phyloP scores from a whole-genome alignment of 2,888 invertebrate species.

The Diarsia dahlii region DNA sequence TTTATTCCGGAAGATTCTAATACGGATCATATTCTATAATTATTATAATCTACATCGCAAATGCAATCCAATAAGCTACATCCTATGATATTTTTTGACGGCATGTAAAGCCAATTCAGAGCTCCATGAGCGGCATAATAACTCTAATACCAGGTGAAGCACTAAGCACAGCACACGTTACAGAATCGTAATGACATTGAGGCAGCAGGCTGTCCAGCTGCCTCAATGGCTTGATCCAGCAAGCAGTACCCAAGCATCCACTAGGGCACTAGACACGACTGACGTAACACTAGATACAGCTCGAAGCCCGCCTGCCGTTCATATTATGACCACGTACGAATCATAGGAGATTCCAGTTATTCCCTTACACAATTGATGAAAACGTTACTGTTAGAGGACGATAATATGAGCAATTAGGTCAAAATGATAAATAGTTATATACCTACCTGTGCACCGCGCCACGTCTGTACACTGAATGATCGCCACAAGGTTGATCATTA shows the following conservation, averaged over 20 bases:
- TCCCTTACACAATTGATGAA: neutral
- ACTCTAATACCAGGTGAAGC: no score
- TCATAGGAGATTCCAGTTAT: neutral
- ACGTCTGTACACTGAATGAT: slow-evolving; percentile 9
- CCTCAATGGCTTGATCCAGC: neutral
- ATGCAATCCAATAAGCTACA: neutral
- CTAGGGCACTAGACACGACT: neutral
- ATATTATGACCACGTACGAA: neutral
- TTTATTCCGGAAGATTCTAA: no score
- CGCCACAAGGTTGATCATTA: neutral
- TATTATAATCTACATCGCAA: neutral
- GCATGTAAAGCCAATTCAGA: no score
- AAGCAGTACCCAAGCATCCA: neutral
- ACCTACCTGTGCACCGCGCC: neutral
- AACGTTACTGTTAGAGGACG: neutral
- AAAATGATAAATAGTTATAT: slow-evolving; percentile 1
- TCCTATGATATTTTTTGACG: neutral
- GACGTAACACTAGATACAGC: neutral
- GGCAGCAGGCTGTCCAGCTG: neutral
- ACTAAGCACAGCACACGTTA: no score
- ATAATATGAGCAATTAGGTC: neutral
- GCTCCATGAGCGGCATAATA: no score
- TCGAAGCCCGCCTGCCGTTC: neutral
- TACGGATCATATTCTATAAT: no score
- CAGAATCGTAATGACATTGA: no score